Evolutionary conservation across 2,113 vertebrate species (phyloP).

Genomic region (Pseudonaja textilis): DNA sequence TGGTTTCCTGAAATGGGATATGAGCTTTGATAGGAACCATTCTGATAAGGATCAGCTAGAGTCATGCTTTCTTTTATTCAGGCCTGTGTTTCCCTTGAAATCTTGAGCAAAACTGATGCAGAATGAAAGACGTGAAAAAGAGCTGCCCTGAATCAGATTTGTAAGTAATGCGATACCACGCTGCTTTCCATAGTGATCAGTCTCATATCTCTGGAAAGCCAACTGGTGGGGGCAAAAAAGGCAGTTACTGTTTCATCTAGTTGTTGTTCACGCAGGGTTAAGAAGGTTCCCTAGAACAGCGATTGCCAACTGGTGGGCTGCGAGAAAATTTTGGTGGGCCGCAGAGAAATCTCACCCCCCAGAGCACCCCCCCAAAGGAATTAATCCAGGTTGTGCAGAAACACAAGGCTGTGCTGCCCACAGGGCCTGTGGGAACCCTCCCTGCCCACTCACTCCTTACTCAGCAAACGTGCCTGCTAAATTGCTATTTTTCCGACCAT

Average conservation of each 20-base stretch:
- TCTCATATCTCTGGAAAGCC: neutral
- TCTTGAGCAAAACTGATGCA: neutral
- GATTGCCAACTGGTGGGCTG: too few species aligned
- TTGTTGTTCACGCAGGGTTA: neutral
- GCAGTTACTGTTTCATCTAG: neutral
- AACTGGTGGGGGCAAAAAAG: neutral
- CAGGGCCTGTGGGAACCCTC: too few species aligned
- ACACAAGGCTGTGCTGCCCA: too few species aligned
- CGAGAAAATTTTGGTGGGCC: too few species aligned
- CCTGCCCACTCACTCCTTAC: too few species aligned
- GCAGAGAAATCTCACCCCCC: too few species aligned
- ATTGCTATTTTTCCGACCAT: too few species aligned
- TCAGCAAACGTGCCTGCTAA: too few species aligned
- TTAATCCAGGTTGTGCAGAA: too few species aligned
- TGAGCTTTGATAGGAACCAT: neutral
- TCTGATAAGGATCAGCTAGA: neutral
- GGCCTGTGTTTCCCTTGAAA: neutral
- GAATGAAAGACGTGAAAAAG: neutral
- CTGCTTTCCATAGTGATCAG: neutral
- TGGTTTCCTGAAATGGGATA: neutral
- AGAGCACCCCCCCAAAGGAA: too few species aligned
- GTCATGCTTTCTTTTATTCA: neutral
- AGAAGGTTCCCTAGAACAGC: neutral
- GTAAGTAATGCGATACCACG: neutral
- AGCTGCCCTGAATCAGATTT: neutral